Evolutionary conservation across 2,888 invertebrate genomes (phyloP), one percentile per base, ranked within the genome.

Genomic region (Phortica okadai): DNA sequence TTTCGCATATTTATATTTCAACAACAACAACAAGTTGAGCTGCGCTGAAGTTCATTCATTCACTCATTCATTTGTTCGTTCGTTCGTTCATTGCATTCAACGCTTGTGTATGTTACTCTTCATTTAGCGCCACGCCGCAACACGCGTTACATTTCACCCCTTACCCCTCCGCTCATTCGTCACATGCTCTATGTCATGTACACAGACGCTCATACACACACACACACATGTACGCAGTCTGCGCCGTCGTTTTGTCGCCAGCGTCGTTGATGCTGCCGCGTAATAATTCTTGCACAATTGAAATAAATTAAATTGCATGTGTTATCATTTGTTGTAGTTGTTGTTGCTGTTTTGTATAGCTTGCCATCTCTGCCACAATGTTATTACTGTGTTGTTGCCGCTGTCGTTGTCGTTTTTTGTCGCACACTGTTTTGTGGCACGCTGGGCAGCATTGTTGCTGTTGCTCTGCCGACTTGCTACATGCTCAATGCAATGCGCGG

Each of bases 251-350:
- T 66, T 50, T 69, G 69, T 45, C 21, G 69, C 64, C 69, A 69
- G 69, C 45, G 14, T 4, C 50, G 21, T 41, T 66, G 64, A 11
- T 10, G 62, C 80, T 78, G 80, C 80, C 33, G 73, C 44, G 86
- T 84, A 88, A 88, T 88, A 84, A 86, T 88, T 88, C 79, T 77
- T 78, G 76, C 78, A 87, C 86, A 86, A 86, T 86, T 86, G 86
- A 86, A 86, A 86, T 88, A 88, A 86, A 86, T 86, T 88, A 84
- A 88, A 88, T 87, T 86, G 86, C 87, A 85, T 77, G 80, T 78
- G 82, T 78, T 82, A 79, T 82, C 81, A 80, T 84, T 79, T 82
- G 75, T 77, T 58, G 59, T 16, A 42, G 77, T 66, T 72, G 82
- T 58, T 80, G 78, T 76, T 78, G 78, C 79, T 77, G 77, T 77